Evolutionary conservation across 2,888 invertebrate genomes (phyloP).

Genomic region (Phortica okadai): DNA sequence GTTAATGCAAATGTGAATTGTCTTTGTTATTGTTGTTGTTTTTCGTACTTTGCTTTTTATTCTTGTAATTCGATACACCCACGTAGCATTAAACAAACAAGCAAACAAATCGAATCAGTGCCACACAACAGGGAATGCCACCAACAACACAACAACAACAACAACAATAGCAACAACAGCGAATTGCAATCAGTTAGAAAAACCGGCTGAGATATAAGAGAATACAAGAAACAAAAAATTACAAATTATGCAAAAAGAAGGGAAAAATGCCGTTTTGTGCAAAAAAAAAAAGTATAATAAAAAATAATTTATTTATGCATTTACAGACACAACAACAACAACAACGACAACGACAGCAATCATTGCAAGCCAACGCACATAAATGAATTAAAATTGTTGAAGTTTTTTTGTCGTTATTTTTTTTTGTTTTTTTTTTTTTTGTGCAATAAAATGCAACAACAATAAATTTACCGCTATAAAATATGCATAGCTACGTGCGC

Average conservation of each 20-base stretch:
- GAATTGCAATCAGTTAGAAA: not conserved
- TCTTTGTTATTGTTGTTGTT: too few relatives aligned
- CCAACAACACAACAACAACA: not conserved
- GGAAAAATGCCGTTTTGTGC: conserved; percentile 3
- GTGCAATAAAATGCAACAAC: not conserved
- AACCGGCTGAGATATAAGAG: not conserved
- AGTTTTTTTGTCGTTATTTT: too few relatives aligned
- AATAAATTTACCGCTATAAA: conserved; percentile 20
- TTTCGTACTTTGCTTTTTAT: too few relatives aligned
- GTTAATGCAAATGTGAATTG: too few relatives aligned
- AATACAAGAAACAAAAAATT: conserved; percentile 1
- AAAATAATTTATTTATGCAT: too few relatives aligned
- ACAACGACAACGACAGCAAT: not conserved
- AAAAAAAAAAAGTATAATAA: too few relatives aligned
- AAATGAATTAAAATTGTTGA: conserved; percentile 7
- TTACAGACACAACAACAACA: not conserved
- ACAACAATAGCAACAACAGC: not conserved
- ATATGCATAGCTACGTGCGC: not conserved
- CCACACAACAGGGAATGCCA: conserved; percentile 9
- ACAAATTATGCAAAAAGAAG: not conserved
- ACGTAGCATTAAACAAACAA: not conserved
- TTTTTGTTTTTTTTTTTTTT: too few relatives aligned
- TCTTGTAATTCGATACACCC: too few relatives aligned
- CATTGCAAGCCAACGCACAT: conserved; percentile 12
- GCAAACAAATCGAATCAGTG: not conserved